phyloP scores from a whole-genome alignment of 2,888 invertebrate species.

The Drosophila paranaensis region DNA sequence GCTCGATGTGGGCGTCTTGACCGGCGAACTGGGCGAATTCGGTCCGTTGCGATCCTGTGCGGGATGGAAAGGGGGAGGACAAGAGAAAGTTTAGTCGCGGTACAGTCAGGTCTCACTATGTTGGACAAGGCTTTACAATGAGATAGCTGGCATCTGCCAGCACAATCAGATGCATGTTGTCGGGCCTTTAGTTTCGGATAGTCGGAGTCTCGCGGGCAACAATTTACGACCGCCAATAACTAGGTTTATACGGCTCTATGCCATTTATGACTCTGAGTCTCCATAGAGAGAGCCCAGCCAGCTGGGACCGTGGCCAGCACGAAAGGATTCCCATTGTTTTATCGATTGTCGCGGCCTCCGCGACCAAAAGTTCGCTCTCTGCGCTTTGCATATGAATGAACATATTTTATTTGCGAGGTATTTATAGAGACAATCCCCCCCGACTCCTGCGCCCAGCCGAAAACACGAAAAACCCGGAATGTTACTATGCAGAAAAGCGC shows the following conservation, averaged over 20 bases:
- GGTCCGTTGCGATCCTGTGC: constrained; percentile 88
- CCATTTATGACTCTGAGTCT: constrained; percentile 67
- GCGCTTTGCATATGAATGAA: constrained; percentile 50
- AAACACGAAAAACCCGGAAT: background rate
- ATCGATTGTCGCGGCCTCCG: constrained; percentile 79
- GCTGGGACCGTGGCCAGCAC: constrained; percentile 40
- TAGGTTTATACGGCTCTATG: constrained; percentile 48
- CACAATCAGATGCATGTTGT: constrained; percentile 81
- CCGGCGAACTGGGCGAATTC: constrained; percentile 89
- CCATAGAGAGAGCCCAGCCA: constrained; percentile 12
- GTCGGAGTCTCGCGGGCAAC: constrained; percentile 1
- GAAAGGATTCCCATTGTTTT: constrained; percentile 81
- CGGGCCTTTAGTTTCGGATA: constrained; percentile 13
- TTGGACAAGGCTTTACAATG: constrained; percentile 58
- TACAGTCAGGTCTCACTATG: constrained; percentile 1
- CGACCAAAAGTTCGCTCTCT: constrained; percentile 44
- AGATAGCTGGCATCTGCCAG: constrained; percentile 74
- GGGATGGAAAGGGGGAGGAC: no score
- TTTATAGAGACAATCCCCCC: constrained; percentile 55
- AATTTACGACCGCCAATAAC: constrained; percentile 52
- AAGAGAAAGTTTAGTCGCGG: background rate
- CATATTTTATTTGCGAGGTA: constrained; percentile 42
- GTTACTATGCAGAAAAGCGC: background rate
- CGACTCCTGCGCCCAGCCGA: background rate
- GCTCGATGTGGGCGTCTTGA: constrained; percentile 87